Percentiles rank a stretch among this genome's conserved stretches.
These are phyloP conservation scores for Anaspis maculata DNA, from an alignment of 2,888 invertebrate genomes.

Conservation along the genomic window DNA sequence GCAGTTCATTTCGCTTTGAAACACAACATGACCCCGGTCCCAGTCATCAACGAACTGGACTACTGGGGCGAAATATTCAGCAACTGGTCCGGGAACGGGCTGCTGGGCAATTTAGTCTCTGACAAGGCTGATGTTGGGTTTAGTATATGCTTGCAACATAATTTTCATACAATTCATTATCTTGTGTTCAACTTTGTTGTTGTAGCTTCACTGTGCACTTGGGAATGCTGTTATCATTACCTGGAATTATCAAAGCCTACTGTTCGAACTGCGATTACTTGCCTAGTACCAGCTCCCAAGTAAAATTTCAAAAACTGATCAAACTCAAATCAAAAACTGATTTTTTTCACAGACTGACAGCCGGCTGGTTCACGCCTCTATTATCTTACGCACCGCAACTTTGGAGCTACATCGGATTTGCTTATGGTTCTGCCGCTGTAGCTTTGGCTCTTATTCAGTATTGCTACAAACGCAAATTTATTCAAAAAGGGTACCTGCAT, in stretches of 20 bases:
- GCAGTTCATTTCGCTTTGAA: slow-evolving; percentile 44
- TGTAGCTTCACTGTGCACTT: slow-evolving; percentile 52
- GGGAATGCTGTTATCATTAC: slow-evolving; percentile 52
- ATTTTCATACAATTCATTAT: background rate
- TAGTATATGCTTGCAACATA: slow-evolving; percentile 28
- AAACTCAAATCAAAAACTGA: slow-evolving; percentile 3
- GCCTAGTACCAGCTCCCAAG: slow-evolving; percentile 59
- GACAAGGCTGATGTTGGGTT: slow-evolving; percentile 56
- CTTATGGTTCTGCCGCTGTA: too few relatives aligned
- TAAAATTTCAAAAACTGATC: slow-evolving; percentile 56
- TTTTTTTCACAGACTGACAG: slow-evolving; percentile 48
- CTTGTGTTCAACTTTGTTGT: slow-evolving; percentile 47
- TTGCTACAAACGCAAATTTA: too few relatives aligned
- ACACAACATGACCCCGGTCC: slow-evolving; percentile 42
- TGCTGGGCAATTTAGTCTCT: slow-evolving; percentile 53
- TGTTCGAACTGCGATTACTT: slow-evolving; percentile 58
- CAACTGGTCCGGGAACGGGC: slow-evolving; percentile 57
- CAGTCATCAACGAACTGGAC: slow-evolving; percentile 46
- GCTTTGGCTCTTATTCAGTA: slow-evolving; percentile 40
- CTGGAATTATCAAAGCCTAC: slow-evolving; percentile 55
- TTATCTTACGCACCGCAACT: slow-evolving; percentile 50
- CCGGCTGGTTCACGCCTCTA: slow-evolving; percentile 55
- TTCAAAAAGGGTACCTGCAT: too few relatives aligned
- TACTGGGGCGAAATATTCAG: slow-evolving; percentile 61
- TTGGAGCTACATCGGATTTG: too few relatives aligned